A percentile compares a stretch with the other conserved stretches of the same genome.
Evolutionary conservation across 2,888 invertebrate species (phyloP).

Genomic region (Dendrolimus houi): DNA sequence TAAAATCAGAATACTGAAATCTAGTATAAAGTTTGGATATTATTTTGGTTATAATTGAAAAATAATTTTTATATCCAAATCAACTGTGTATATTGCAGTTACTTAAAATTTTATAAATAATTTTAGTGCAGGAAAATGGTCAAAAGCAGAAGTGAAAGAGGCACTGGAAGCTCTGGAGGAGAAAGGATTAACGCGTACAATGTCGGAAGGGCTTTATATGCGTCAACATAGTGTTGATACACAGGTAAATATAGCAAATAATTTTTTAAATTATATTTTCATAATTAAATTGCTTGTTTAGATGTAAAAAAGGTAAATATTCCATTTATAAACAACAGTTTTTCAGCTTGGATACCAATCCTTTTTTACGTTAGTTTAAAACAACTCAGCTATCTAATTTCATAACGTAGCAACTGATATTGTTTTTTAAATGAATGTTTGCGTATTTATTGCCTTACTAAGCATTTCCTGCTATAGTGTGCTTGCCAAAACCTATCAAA

Average conservation of each 20-base stretch:
- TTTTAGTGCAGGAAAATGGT: constrained; percentile 86
- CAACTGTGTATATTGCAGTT: too few relatives aligned
- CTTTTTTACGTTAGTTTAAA: too few relatives aligned
- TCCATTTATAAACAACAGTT: neutral
- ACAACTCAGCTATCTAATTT: too few relatives aligned
- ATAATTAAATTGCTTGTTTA: neutral
- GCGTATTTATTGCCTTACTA: too few relatives aligned
- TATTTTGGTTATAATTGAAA: neutral
- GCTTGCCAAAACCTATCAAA: too few relatives aligned
- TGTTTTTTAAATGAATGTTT: too few relatives aligned
- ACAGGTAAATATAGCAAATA: constrained; percentile 66
- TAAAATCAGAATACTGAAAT: too few relatives aligned
- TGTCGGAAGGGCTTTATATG: constrained; percentile 90
- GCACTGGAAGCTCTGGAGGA: constrained; percentile 86
- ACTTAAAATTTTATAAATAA: neutral
- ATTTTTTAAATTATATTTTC: neutral
- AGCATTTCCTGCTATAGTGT: too few relatives aligned
- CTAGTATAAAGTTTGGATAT: neutral
- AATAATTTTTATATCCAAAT: constrained; percentile 8
- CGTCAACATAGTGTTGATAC: constrained; percentile 91
- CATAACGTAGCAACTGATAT: too few relatives aligned
- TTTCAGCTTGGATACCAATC: too few relatives aligned
- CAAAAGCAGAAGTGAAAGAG: constrained; percentile 84
- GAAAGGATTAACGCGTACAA: constrained; percentile 88
- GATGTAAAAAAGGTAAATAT: neutral